A percentile compares a stretch with the other conserved stretches of the same genome.
These are phyloP conservation scores for Darevskia mixta DNA, from an alignment of 2,797 vertebrate species.

Conservation along the genomic window DNA sequence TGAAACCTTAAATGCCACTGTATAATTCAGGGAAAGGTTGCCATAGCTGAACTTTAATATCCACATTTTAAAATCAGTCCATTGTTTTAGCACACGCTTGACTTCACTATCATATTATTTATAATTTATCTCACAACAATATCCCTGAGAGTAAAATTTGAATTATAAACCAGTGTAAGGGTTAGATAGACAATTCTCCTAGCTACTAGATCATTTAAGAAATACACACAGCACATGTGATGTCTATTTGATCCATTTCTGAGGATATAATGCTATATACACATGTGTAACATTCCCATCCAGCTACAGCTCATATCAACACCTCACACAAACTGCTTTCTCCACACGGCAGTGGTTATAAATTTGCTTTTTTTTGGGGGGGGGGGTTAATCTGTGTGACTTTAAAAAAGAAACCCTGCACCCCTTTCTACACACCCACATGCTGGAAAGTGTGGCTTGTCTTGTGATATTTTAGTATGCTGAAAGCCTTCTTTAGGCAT, in stretches of 20 bases:
- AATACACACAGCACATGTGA: not conserved
- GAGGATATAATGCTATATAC: no score
- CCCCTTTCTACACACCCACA: no score
- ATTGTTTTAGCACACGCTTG: slow-evolving; percentile 2
- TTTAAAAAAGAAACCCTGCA: no score
- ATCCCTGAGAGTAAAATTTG: not conserved
- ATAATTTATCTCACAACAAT: slow-evolving; percentile 13
- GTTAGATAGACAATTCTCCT: not conserved
- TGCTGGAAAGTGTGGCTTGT: no score
- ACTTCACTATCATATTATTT: slow-evolving; percentile 9
- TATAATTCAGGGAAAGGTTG: slow-evolving; percentile 43
- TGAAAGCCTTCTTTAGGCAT: no score
- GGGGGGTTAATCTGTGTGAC: no score
- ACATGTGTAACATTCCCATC: no score
- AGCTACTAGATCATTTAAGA: not conserved
- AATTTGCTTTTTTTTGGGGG: no score
- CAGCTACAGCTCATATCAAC: no score
- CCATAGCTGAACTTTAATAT: slow-evolving; percentile 42
- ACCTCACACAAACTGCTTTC: no score
- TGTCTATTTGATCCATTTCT: not conserved
- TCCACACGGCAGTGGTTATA: no score
- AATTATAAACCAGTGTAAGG: not conserved
- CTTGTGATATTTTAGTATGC: no score
- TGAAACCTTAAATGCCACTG: slow-evolving; percentile 55
- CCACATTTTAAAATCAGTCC: slow-evolving; percentile 7